These are phyloP conservation scores for Lacanobia oleracea DNA, from an alignment of 2,888 invertebrate genomes.

Conservation along the genomic window DNA sequence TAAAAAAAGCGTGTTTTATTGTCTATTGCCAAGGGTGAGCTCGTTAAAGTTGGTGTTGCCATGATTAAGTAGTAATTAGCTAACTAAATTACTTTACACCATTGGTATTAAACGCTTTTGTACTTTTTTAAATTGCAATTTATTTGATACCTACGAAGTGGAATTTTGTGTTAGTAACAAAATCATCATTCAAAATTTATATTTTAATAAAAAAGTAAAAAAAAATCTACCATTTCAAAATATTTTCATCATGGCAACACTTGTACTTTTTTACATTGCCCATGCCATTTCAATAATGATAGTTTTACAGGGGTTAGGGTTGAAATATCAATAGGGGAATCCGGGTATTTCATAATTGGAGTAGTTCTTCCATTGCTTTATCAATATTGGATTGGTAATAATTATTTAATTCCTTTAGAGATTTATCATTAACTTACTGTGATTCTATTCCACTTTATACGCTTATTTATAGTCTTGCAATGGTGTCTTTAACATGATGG, in stretches of 20 bases:
- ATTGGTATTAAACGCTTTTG: not conserved
- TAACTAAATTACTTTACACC: not conserved
- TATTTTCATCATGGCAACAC: slow-evolving; percentile 47
- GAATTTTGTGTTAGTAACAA: not conserved
- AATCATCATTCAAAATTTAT: not conserved
- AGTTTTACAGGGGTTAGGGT: not conserved
- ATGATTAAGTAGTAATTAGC: not conserved
- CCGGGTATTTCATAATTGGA: not conserved
- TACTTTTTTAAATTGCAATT: slow-evolving; percentile 12
- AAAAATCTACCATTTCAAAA: slow-evolving; percentile 16
- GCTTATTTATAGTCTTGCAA: slow-evolving; percentile 18
- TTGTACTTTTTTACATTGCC: not conserved
- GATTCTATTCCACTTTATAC: not conserved
- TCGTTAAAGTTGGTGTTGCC: slow-evolving; percentile 52
- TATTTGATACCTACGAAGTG: not conserved
- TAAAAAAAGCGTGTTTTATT: slow-evolving; percentile 58
- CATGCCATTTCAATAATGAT: not conserved
- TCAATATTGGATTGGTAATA: not conserved
- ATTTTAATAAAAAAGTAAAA: too few relatives aligned
- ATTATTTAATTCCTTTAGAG: slow-evolving; percentile 9
- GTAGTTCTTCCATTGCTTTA: not conserved
- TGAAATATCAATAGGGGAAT: not conserved
- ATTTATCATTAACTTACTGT: slow-evolving; percentile 16
- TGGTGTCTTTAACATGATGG: slow-evolving; percentile 6
- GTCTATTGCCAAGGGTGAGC: slow-evolving; percentile 62